A percentile compares a stretch with the other conserved stretches of the same genome.
Conservation (phyloP, 2,888 invertebrate species). For the Hypsopygia costalis region DNA sequence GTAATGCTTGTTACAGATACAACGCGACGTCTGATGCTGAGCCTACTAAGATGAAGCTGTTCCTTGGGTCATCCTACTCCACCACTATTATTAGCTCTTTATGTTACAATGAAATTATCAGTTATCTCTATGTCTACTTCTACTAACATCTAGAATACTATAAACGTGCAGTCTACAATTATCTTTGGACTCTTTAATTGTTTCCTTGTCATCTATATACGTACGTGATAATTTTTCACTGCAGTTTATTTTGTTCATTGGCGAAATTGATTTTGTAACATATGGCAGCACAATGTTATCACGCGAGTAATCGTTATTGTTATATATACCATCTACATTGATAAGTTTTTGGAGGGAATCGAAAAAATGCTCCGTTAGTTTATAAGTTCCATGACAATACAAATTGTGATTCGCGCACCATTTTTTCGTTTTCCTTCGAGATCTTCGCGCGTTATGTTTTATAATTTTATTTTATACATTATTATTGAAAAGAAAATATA, state of each 20-base stretch:
- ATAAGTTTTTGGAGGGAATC: conserved; percentile 57
- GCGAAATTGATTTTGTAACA: conserved; percentile 41
- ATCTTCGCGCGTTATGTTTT: conserved; percentile 41
- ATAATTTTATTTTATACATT: conserved; percentile 21
- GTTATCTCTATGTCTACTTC: conserved; percentile 19
- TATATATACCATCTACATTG: conserved; percentile 32
- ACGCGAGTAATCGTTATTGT: conserved; percentile 21
- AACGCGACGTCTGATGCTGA: conserved; percentile 46
- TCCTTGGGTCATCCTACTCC: conserved; percentile 31
- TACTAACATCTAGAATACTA: conserved; percentile 34
- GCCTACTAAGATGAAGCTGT: conserved; percentile 10
- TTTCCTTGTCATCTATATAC: conserved; percentile 17
- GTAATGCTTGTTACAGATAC: conserved; percentile 63
- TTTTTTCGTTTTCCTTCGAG: conserved; percentile 64
- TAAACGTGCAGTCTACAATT: conserved; percentile 49
- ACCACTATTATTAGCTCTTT: conserved; percentile 35
- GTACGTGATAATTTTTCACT: conserved; percentile 55
- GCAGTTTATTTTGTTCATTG: conserved; percentile 50
- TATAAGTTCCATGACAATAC: conserved; percentile 52
- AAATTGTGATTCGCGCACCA: conserved; percentile 41
- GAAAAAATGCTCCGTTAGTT: conserved; percentile 55
- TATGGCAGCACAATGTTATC: conserved; percentile 29
- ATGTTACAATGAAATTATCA: conserved; percentile 43
- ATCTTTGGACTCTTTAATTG: conserved; percentile 36
- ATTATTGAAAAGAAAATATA: conserved; percentile 17